These are phyloP conservation scores for Acheta domesticus DNA, from an alignment of 2,888 invertebrate species.

Conservation along the genomic window DNA sequence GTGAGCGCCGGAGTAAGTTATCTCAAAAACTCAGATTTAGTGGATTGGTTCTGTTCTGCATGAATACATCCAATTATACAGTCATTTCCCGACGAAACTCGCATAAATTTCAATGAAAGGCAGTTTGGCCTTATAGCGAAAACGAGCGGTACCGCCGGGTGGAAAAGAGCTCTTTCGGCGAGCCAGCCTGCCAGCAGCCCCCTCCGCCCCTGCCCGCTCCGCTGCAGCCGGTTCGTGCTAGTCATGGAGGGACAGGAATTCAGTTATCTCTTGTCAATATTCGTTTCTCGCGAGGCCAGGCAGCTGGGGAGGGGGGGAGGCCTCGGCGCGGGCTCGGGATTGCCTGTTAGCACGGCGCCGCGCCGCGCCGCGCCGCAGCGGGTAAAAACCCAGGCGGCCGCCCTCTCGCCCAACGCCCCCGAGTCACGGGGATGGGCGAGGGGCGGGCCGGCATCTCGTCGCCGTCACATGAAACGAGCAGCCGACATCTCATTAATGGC, in stretches of 20 bases:
- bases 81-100: too few species aligned
- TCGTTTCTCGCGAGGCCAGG: background rate
- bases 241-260: background rate
- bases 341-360: background rate
- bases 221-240: background rate
- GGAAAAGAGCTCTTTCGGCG: too few species aligned
- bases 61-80: too few species aligned
- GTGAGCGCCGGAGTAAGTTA: too few species aligned
- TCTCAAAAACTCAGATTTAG: too few species aligned
- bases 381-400: background rate
- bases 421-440: background rate
- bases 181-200: too few species aligned
- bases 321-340: background rate
- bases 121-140: too few species aligned
- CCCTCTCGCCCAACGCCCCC: background rate
- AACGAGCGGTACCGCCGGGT: too few species aligned
- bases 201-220: background rate
- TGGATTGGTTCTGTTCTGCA: too few species aligned
- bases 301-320: background rate
- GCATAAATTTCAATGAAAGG: too few species aligned
- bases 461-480: background rate
- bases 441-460: too few species aligned
- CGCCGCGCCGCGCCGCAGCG: background rate
- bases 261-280: conserved; percentile 18
- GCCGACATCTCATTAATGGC: background rate